Evolutionary conservation across 1,140 invertebrate genomes (phyloP).

Genomic region (Aphelinus atriplicis): DNA sequence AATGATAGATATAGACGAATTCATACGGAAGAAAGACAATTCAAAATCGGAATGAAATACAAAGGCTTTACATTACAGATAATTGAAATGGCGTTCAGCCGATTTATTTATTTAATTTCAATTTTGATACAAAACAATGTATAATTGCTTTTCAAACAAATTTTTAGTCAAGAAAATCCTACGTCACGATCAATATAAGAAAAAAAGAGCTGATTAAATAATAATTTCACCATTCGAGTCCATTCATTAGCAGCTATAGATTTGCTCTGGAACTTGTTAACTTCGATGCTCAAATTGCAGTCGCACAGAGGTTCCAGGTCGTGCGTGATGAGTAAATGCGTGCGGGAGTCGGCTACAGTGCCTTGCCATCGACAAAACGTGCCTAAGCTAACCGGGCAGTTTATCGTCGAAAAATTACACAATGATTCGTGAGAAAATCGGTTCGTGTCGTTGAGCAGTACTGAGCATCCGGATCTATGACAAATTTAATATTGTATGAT

Average conservation of each 20-base stretch:
- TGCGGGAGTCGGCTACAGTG: slow-evolving; percentile 24
- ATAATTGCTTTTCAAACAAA: too few relatives aligned
- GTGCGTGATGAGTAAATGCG: slow-evolving; percentile 40
- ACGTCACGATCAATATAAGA: too few relatives aligned
- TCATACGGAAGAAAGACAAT: too few relatives aligned
- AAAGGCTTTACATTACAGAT: too few relatives aligned
- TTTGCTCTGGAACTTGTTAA: slow-evolving; percentile 43
- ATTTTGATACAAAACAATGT: too few relatives aligned
- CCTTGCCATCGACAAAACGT: slow-evolving; percentile 43
- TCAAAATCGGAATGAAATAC: too few relatives aligned
- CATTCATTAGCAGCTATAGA: slow-evolving; percentile 23
- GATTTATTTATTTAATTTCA: too few relatives aligned
- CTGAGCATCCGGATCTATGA: slow-evolving; percentile 43
- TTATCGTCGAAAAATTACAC: slow-evolving; percentile 34
- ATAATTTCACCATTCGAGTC: too few relatives aligned
- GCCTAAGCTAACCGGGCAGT: slow-evolving; percentile 35
- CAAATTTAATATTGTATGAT: not conserved
- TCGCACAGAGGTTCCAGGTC: slow-evolving; percentile 34
- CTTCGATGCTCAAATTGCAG: slow-evolving; percentile 36
- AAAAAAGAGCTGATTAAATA: too few relatives aligned
- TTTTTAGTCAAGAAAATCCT: too few relatives aligned
- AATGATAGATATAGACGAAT: too few relatives aligned
- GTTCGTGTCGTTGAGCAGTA: slow-evolving; percentile 29
- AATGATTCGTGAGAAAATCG: slow-evolving; percentile 44
- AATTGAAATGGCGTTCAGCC: too few relatives aligned